Conservation (phyloP, 1,140 invertebrate species). For the Nebria ingens region DNA sequence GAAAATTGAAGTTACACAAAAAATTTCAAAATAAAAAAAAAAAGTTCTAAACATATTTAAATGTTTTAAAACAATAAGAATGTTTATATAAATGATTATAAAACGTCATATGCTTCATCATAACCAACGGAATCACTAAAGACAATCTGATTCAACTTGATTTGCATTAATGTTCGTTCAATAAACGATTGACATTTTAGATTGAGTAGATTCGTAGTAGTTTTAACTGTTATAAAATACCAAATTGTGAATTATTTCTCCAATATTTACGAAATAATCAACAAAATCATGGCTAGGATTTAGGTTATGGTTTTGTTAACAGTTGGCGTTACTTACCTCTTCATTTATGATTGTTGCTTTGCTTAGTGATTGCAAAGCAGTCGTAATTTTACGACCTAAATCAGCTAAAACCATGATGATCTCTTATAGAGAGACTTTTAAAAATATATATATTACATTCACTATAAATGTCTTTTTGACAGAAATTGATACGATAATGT, state of each 20-base stretch:
- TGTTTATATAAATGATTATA: no score
- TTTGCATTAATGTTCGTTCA: no score
- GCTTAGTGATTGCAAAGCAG: constrained; percentile 91
- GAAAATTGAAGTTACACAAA: no score
- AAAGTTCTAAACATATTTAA: no score
- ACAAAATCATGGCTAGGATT: constrained; percentile 9
- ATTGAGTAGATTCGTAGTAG: no score
- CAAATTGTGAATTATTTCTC: background rate
- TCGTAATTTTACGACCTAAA: constrained; percentile 98
- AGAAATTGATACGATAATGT: background rate
- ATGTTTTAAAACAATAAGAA: no score
- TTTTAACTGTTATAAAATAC: constrained; percentile 1
- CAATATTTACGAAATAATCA: background rate
- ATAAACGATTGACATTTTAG: no score
- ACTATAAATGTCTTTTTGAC: background rate
- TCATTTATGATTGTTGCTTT: constrained; percentile 99
- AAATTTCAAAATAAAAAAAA: no score
- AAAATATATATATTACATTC: background rate
- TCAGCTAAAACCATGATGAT: constrained; percentile 97
- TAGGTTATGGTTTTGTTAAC: constrained; percentile 17
- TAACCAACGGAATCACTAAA: no score
- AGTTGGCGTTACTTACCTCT: constrained; percentile 56
- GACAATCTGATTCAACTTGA: no score
- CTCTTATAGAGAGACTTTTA: background rate
- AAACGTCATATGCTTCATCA: no score